A percentile compares a stretch with the other conserved stretches of the same genome.
Evolutionary conservation across 2,113 vertebrate species (phyloP).

Genomic region (Mungos mungo): DNA sequence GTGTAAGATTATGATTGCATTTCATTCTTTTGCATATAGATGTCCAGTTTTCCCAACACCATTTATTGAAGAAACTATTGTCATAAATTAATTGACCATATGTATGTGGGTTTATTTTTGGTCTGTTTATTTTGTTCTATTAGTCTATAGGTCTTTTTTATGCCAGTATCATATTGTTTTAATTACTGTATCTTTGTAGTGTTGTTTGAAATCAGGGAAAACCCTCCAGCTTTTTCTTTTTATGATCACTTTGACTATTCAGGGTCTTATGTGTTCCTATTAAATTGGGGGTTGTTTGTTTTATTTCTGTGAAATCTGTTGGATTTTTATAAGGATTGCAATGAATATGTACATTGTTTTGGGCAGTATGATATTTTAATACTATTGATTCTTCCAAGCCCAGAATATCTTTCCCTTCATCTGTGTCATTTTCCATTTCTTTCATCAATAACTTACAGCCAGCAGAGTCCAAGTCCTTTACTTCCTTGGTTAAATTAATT

Average conservation of each 20-base stretch:
- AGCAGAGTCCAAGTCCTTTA: not conserved
- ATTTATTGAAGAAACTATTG: not conserved
- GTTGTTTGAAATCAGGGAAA: not conserved
- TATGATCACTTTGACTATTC: not conserved
- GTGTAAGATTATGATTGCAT: too few relatives aligned
- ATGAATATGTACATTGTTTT: not conserved
- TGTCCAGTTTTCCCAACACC: not conserved
- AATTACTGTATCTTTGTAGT: not conserved
- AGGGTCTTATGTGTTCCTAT: not conserved
- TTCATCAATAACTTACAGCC: not conserved
- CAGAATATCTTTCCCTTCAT: not conserved
- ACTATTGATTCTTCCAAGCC: not conserved
- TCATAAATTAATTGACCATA: not conserved
- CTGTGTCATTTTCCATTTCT: not conserved
- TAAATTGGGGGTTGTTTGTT: not conserved
- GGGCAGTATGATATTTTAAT: not conserved
- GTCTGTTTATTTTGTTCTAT: not conserved
- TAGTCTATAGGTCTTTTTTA: not conserved
- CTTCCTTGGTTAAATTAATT: not conserved
- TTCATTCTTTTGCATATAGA: too few relatives aligned
- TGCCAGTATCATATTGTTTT: not conserved
- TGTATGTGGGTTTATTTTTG: not conserved
- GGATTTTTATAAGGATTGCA: not conserved
- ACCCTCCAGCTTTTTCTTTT: not conserved
- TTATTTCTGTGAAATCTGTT: not conserved